phyloP scores from a whole-genome alignment of 1,140 invertebrate species.

The Monomorium pharaonis region DNA sequence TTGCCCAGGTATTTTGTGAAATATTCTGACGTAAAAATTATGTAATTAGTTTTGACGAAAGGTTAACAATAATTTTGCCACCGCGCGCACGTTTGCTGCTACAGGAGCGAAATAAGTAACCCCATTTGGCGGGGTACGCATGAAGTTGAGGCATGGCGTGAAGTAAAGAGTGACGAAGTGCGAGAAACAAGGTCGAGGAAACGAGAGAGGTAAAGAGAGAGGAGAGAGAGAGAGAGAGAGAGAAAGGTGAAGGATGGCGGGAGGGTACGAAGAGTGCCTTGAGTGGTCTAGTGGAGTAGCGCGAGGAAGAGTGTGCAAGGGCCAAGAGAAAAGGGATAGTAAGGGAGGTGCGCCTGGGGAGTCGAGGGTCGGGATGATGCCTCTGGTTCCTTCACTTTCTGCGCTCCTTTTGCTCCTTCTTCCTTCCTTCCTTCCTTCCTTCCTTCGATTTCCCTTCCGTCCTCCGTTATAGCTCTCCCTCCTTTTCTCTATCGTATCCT shows the following conservation, averaged over 20 bases:
- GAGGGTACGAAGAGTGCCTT: conserved; percentile 43
- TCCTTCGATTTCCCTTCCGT: not conserved
- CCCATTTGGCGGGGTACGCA: conserved; percentile 21
- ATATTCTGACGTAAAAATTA: not conserved
- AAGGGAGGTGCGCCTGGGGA: conserved; percentile 41
- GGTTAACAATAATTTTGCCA: not conserved
- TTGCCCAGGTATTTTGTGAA: not conserved
- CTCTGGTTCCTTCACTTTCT: conserved; percentile 48
- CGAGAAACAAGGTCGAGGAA: conserved; percentile 29
- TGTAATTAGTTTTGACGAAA: conserved; percentile 1
- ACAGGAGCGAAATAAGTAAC: conserved; percentile 8
- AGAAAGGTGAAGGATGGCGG: not conserved
- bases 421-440: conserved; percentile 3
- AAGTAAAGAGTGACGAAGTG: conserved; percentile 33
- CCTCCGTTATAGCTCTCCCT: conserved; percentile 1
- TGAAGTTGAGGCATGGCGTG: conserved; percentile 27
- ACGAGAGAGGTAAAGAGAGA: conserved; percentile 11
- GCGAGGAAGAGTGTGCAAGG: conserved; percentile 54
- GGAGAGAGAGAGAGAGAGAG: not conserved
- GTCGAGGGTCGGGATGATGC: conserved; percentile 58
- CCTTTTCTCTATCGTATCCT: conserved; percentile 56
- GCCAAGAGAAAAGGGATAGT: conserved; percentile 30
- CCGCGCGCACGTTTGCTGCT: not conserved
- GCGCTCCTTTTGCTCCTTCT: not conserved
- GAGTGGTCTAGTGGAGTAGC: conserved; percentile 66